These are phyloP conservation scores for Ditula angustiorana DNA, from an alignment of 2,888 invertebrate species.

Conservation along the genomic window DNA sequence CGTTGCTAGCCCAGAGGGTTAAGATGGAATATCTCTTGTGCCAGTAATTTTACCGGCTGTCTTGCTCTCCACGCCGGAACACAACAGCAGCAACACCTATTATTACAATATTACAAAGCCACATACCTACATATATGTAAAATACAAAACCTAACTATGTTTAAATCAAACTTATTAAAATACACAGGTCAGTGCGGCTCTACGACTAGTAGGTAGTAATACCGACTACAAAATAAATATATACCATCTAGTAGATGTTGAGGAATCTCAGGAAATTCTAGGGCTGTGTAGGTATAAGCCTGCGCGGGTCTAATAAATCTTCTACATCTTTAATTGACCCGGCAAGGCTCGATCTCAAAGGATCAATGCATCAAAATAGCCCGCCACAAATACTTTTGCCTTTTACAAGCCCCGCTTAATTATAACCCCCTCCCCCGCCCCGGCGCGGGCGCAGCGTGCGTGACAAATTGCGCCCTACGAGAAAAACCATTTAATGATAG, in stretches of 20 bases:
- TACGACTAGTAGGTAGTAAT: too few relatives aligned
- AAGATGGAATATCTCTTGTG: too few relatives aligned
- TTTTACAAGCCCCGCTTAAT: constrained; percentile 49
- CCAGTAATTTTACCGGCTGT: too few relatives aligned
- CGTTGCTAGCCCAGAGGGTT: too few relatives aligned
- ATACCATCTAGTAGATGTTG: not conserved
- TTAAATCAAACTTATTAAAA: too few relatives aligned
- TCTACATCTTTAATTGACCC: constrained; percentile 24
- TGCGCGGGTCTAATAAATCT: constrained; percentile 25
- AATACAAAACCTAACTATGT: too few relatives aligned
- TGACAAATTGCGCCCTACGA: constrained; percentile 64
- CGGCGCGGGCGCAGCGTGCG: constrained; percentile 55
- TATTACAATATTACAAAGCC: too few relatives aligned
- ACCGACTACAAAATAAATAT: too few relatives aligned
- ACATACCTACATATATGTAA: too few relatives aligned
- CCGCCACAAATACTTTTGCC: constrained; percentile 12
- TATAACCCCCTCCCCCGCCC: constrained; percentile 40
- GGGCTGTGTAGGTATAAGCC: not conserved
- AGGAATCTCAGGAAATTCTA: not conserved
- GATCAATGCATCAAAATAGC: constrained; percentile 21
- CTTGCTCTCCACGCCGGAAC: too few relatives aligned
- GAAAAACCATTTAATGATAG: constrained; percentile 62
- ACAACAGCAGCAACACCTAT: too few relatives aligned
- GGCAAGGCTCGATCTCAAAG: constrained; percentile 9
- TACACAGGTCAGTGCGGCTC: too few relatives aligned